phyloP scores from a whole-genome alignment of 2,888 invertebrate species.

The Drosophila eohydei region DNA sequence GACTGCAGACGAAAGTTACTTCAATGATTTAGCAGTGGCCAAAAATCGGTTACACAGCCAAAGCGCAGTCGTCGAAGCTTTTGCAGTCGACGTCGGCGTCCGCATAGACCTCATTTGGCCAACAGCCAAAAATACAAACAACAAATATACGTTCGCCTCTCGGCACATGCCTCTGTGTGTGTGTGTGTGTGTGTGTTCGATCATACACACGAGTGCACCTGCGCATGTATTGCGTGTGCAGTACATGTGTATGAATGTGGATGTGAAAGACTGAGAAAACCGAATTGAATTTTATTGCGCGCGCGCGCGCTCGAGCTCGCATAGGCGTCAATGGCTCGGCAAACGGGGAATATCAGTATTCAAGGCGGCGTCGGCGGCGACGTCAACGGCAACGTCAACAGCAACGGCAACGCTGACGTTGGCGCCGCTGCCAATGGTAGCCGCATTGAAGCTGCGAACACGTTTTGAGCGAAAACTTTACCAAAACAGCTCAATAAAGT shows the following conservation, averaged over 20 bases:
- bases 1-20: slow-evolving; percentile 85
- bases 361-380: slow-evolving; percentile 36
- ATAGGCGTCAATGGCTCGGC: slow-evolving; percentile 35
- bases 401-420: not conserved
- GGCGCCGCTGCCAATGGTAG: slow-evolving; percentile 9
- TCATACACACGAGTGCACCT: slow-evolving; percentile 8
- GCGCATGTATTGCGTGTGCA: slow-evolving; percentile 5
- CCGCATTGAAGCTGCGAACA: slow-evolving; percentile 46
- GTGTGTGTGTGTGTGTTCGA: not conserved
- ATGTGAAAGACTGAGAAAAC: slow-evolving; percentile 41
- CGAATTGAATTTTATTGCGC: slow-evolving; percentile 68
- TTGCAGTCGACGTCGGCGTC: slow-evolving; percentile 45
- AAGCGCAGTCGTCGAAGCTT: slow-evolving; percentile 61
- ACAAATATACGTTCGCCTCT: slow-evolving; percentile 7
- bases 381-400: slow-evolving; percentile 8
- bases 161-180: not conserved
- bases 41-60: slow-evolving; percentile 78
- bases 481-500: slow-evolving; percentile 69
- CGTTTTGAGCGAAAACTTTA: slow-evolving; percentile 60
- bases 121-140: slow-evolving; percentile 33
- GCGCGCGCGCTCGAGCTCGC: slow-evolving; percentile 32
- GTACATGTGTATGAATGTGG: slow-evolving; percentile 10
- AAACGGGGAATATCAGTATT: slow-evolving; percentile 43
- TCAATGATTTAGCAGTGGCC: slow-evolving; percentile 83
- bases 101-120: slow-evolving; percentile 39